Evolutionary conservation across 2,888 invertebrate genomes (phyloP).

Genomic region (Drosophila recens): DNA sequence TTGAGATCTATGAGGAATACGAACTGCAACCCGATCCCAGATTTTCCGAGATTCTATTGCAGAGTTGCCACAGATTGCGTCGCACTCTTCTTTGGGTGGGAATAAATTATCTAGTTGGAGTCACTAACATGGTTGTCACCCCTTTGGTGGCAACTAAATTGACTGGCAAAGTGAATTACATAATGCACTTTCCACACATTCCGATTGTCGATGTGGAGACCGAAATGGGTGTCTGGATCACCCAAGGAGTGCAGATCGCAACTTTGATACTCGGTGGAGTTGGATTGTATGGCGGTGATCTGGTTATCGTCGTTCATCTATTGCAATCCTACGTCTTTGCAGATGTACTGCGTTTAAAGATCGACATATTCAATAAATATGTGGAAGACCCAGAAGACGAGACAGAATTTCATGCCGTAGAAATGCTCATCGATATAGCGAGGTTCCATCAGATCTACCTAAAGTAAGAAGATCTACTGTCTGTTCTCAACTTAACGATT

Average conservation of each 20-base stretch:
- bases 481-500: neutral
- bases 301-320: slow-evolving; percentile 50
- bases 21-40: slow-evolving; percentile 33
- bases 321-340: slow-evolving; percentile 54
- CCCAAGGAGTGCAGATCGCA: slow-evolving; percentile 45
- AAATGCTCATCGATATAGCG: neutral
- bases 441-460: slow-evolving; percentile 15
- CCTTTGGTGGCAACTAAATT: slow-evolving; percentile 20
- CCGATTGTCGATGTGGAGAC: slow-evolving; percentile 59
- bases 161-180: slow-evolving; percentile 35
- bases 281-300: slow-evolving; percentile 66
- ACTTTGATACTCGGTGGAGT: slow-evolving; percentile 45
- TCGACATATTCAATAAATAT: slow-evolving; percentile 49
- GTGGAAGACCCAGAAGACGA: neutral
- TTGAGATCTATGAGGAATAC: slow-evolving; percentile 45
- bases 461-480: neutral
- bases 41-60: slow-evolving; percentile 31
- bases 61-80: slow-evolving; percentile 24
- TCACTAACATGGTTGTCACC: slow-evolving; percentile 6
- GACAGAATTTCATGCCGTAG: neutral
- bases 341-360: slow-evolving; percentile 61
- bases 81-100: slow-evolving; percentile 23
- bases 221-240: slow-evolving; percentile 45
- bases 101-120: slow-evolving; percentile 23
- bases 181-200: slow-evolving; percentile 62